Evolutionary conservation across 92 coral and sea anemone genomes (phyloP), one percentile per base, ranked within the genome.

Genomic region (Virgularia gustaviana): DNA sequence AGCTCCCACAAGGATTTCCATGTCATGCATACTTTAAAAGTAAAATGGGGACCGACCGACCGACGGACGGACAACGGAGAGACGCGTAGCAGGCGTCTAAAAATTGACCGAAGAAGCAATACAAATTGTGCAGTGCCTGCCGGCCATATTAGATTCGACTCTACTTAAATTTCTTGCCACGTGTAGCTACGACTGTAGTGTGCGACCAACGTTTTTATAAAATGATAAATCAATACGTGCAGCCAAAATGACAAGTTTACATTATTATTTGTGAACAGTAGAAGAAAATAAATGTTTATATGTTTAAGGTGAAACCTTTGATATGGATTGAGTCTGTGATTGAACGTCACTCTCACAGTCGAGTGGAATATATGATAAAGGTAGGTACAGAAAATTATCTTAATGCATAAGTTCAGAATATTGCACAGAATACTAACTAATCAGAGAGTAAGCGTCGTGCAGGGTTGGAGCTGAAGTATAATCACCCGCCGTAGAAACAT

Each of bases 241-340:
- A 39, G 45, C 7, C 27, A 9, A 2, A 7, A 39, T 39, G 45
- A 39, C 15, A 39, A 39, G 15, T 7, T 39, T 25, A 47, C 22
- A n/a, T 5, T 25, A 47, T 22, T 11, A 52, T 52, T 52, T 52
- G 45, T 8, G 9, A 39, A 39, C 15, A 39, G 8, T 15, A 8
- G 15, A 39, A n/a, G n/a, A n/a, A n/a, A n/a, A n/a, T n/a, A 15
- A 39, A 7, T 39, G 8, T 39, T 39, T 7, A 7, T 41, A 11
- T 27, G 51, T 8, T 36, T 20, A 16, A 92, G 98, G 98, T 92
- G 65, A 92, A 92, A 79, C 98, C 98, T 8, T 78, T 92, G 58
- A 92, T 92, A 58, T 92, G 98, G 98, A 92, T 92, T 54, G 98
- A 92, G 58, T 92, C 98, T 36, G 98, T 92, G 31, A 92, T 92